A percentile compares a stretch with the other conserved stretches of the same genome.
These are phyloP conservation scores for Mylabris phalerata DNA, from an alignment of 1,140 invertebrate species.

Conservation along the genomic window DNA sequence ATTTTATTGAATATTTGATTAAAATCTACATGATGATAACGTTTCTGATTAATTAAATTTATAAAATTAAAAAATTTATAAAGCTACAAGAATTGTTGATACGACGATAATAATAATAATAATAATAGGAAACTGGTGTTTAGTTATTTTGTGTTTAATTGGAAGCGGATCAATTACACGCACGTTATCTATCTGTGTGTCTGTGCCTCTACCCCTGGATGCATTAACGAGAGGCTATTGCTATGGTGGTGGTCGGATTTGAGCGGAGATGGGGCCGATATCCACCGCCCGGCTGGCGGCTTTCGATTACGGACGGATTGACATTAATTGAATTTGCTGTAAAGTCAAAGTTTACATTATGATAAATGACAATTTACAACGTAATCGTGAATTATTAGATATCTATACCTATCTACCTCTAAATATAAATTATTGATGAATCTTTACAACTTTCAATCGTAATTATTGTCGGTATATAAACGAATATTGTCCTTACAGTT, in stretches of 20 bases:
- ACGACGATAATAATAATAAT: too few relatives aligned
- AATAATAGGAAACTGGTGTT: conserved; percentile 5
- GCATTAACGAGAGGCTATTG: conserved; percentile 12
- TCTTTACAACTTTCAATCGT: too few relatives aligned
- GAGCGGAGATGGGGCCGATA: conserved; percentile 21
- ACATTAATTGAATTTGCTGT: conserved; percentile 28
- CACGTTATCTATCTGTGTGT: conserved; percentile 7
- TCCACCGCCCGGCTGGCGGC: background rate
- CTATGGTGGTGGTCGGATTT: background rate
- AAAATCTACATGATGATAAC: background rate
- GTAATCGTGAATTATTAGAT: conserved; percentile 32
- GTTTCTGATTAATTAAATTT: conserved; percentile 5
- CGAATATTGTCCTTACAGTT: background rate
- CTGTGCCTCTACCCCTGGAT: background rate
- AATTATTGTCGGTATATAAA: too few relatives aligned
- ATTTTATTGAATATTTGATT: conserved; percentile 25
- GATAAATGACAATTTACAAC: conserved; percentile 30
- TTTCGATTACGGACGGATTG: conserved; percentile 19
- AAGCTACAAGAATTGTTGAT: too few relatives aligned
- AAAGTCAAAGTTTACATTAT: conserved; percentile 27
- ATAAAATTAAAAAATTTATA: background rate
- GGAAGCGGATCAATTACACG: conserved; percentile 14
- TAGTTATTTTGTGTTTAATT: conserved; percentile 12
- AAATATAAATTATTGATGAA: conserved; percentile 21
- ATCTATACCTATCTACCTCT: conserved; percentile 17